Conservation (phyloP, 2,113 vertebrate genomes). For the Scortum barcoo region DNA sequence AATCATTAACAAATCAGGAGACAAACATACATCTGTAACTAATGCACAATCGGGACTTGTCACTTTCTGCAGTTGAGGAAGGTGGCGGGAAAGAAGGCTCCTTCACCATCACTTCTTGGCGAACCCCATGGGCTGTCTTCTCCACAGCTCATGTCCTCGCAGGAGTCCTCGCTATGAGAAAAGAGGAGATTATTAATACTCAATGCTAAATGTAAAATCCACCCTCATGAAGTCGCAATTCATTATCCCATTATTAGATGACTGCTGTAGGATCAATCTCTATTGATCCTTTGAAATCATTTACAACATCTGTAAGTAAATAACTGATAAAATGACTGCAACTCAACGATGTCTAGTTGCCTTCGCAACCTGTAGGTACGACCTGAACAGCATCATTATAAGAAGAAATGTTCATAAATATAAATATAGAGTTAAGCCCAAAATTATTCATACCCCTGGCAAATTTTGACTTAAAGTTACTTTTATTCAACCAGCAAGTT, state of each 20-base stretch:
- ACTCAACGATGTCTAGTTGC: not conserved
- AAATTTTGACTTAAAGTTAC: no score
- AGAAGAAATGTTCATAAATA: not conserved
- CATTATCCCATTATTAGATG: not conserved
- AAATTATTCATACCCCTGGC: no score
- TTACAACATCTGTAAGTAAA: not conserved
- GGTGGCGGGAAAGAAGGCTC: slow-evolving; percentile 89
- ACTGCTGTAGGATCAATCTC: not conserved
- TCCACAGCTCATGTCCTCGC: slow-evolving; percentile 93
- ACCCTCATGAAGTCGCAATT: not conserved
- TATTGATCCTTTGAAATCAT: not conserved
- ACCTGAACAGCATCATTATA: not conserved
- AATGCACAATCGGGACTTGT: not conserved
- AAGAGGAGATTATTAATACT: slow-evolving; percentile 9
- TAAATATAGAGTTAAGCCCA: no score
- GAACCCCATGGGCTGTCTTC: slow-evolving; percentile 92
- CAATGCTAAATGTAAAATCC: not conserved
- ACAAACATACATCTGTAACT: not conserved
- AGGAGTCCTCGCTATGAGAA: slow-evolving; percentile 90
- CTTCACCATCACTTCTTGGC: slow-evolving; percentile 87
- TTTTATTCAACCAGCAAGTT: no score
- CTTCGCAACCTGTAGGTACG: not conserved
- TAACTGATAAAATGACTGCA: not conserved
- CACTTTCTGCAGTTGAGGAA: slow-evolving; percentile 73
- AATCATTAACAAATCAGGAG: slow-evolving; percentile 25